A percentile compares a stretch with the other conserved stretches of the same genome.
Evolutionary conservation across 2,888 invertebrate species (phyloP).

Genomic region (Caenorhabditis sp.): DNA sequence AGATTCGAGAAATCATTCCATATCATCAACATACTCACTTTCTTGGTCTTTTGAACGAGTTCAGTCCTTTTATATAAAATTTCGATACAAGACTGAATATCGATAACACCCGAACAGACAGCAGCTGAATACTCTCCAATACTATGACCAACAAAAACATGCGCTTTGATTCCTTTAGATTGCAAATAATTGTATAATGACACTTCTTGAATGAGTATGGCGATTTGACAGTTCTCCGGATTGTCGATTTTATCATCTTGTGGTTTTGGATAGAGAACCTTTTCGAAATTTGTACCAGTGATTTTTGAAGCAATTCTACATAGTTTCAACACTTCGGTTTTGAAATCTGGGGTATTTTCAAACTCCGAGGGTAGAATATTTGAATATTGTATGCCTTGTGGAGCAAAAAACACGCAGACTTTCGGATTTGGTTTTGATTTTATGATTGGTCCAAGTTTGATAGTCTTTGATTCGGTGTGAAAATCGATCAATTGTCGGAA

Average conservation of each 20-base stretch:
- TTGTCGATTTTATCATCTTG: constrained; percentile 21
- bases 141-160: constrained; percentile 58
- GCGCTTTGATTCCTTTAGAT: constrained; percentile 33
- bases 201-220: constrained; percentile 47
- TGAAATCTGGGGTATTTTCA: neutral
- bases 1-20: constrained; percentile 26
- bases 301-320: constrained; percentile 12
- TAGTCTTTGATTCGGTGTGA: neutral
- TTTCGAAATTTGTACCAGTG: constrained; percentile 1
- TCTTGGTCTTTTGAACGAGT: constrained; percentile 44
- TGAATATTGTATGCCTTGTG: constrained; percentile 63
- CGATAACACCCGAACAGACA: constrained; percentile 28
- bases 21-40: constrained; percentile 62
- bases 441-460: neutral
- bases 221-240: constrained; percentile 47
- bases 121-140: constrained; percentile 66
- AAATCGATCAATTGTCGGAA: neutral
- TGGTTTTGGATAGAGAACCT: constrained; percentile 8
- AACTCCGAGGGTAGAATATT: constrained; percentile 49
- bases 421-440: neutral
- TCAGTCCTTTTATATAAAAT: constrained; percentile 48
- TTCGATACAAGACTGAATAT: constrained; percentile 21
- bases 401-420: constrained; percentile 62
- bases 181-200: constrained; percentile 38
- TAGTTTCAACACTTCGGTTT: constrained; percentile 15